These are phyloP conservation scores for Lamellibrachia luymesi DNA, from an alignment of 1,140 invertebrate species.

Conservation along the genomic window DNA sequence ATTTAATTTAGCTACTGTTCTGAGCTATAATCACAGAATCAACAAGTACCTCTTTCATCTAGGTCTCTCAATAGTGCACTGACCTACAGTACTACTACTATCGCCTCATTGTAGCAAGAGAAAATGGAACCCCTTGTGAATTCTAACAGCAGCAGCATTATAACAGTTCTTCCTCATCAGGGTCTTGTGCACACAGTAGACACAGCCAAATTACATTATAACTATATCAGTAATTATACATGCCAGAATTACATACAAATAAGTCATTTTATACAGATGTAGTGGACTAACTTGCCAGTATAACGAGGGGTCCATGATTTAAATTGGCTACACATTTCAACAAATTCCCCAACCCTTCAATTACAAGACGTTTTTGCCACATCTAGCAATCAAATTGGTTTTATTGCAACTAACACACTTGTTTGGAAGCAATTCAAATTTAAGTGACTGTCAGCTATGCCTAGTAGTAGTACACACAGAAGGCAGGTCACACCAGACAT, in stretches of 20 bases:
- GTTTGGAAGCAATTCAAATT: background rate
- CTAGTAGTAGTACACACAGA: background rate
- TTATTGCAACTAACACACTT: background rate
- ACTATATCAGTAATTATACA: too few relatives aligned
- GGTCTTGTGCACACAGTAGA: too few relatives aligned
- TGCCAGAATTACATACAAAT: too few relatives aligned
- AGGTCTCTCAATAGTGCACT: background rate
- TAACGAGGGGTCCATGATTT: too few relatives aligned
- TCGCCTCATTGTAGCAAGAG: background rate
- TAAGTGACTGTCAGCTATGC: background rate
- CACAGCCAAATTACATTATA: too few relatives aligned
- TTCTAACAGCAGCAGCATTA: background rate
- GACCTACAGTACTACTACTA: background rate
- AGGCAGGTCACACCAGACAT: background rate
- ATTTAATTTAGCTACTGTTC: background rate
- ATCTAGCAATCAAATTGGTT: background rate
- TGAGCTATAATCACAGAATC: background rate
- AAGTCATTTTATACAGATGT: too few relatives aligned
- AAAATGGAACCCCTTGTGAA: background rate
- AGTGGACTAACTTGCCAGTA: too few relatives aligned
- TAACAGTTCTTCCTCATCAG: background rate
- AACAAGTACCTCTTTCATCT: background rate
- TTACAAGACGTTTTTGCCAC: background rate
- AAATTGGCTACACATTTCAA: too few relatives aligned
- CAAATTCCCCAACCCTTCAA: too few relatives aligned